These are phyloP conservation scores for Cheilosia scutellata DNA, from an alignment of 2,888 invertebrate species.

Conservation along the genomic window DNA sequence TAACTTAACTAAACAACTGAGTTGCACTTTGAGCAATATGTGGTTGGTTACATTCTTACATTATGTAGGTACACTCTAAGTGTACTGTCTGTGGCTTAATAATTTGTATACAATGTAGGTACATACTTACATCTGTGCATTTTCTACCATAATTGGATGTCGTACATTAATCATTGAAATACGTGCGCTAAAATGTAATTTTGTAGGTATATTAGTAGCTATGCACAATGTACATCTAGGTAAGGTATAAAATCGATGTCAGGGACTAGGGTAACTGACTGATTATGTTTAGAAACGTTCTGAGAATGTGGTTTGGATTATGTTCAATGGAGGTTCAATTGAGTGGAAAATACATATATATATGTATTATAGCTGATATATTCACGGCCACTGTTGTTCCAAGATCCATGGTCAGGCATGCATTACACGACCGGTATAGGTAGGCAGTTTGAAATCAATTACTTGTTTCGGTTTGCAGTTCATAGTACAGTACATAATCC, in stretches of 20 bases:
- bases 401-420: background rate
- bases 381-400: no score
- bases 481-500: no score
- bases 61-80: no score
- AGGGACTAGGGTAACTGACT: constrained; percentile 24
- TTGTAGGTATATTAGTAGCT: no score
- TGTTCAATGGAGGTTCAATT: background rate
- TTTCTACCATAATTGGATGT: constrained; percentile 38
- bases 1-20: background rate
- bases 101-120: no score
- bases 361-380: background rate
- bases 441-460: no score
- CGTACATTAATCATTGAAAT: constrained; percentile 5
- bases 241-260: constrained; percentile 9
- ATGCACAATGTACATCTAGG: background rate
- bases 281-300: background rate
- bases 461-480: no score
- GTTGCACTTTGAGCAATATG: background rate
- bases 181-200: no score
- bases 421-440: background rate
- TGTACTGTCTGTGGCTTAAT: no score
- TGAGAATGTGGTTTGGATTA: constrained; percentile 2
- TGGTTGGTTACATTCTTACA: no score
- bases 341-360: background rate
- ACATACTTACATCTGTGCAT: constrained; percentile 6